Percentiles rank a stretch among this genome's conserved stretches.
Conservation (phyloP, 2,888 invertebrate species). For the Morpho deidamia region DNA sequence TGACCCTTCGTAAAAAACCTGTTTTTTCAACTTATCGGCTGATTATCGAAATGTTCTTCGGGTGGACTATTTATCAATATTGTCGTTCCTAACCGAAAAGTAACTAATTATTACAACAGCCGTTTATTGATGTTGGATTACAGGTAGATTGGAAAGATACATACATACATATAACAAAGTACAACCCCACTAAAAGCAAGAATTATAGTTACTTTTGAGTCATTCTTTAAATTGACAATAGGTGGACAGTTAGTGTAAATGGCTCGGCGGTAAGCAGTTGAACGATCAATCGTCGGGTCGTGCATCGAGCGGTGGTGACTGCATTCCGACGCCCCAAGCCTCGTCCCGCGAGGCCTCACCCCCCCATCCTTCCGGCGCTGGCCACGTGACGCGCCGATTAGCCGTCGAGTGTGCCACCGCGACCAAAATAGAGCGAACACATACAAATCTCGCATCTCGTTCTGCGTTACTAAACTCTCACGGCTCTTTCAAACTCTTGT, state of each 20-base stretch:
- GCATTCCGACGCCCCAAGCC: slow-evolving; percentile 64
- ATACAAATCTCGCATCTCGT: slow-evolving; percentile 57
- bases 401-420: slow-evolving; percentile 71
- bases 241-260: slow-evolving; percentile 11
- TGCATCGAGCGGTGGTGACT: slow-evolving; percentile 69
- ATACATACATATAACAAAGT: too few relatives aligned
- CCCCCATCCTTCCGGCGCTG: slow-evolving; percentile 71
- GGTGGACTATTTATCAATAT: too few relatives aligned
- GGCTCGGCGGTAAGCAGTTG: slow-evolving; percentile 34
- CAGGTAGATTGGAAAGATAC: too few relatives aligned
- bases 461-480: slow-evolving; percentile 54
- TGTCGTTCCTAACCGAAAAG: too few relatives aligned
- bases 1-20: background rate
- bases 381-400: slow-evolving; percentile 76
- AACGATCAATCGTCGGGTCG: slow-evolving; percentile 62
- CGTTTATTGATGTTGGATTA: too few relatives aligned
- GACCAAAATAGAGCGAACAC: slow-evolving; percentile 73
- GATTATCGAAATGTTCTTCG: too few relatives aligned
- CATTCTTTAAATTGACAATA: slow-evolving; percentile 3
- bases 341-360: slow-evolving; percentile 46
- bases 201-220: background rate
- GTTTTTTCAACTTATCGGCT: background rate
- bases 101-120: too few relatives aligned
- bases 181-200: too few relatives aligned
- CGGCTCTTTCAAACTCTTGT: slow-evolving; percentile 42